Conservation (phyloP, 2,888 invertebrate genomes). For the Steinernema hermaphroditum region DNA sequence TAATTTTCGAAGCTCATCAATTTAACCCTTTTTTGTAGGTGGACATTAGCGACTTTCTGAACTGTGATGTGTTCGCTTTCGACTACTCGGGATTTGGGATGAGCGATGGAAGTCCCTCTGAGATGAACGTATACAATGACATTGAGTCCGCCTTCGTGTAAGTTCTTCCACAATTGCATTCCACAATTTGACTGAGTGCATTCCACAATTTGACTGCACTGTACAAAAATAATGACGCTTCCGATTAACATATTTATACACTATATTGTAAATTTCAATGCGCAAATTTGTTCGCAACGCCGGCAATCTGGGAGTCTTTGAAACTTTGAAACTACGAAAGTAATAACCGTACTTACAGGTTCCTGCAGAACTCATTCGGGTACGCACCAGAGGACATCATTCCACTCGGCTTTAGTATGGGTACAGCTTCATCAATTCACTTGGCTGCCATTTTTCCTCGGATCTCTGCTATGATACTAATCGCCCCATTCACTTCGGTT, state of each 20-base stretch:
- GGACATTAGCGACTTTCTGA: slow-evolving; percentile 51
- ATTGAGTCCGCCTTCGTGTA: slow-evolving; percentile 43
- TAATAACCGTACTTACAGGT: too few species aligned
- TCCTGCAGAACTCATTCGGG: slow-evolving; percentile 41
- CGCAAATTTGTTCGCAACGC: too few species aligned
- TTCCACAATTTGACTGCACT: background rate
- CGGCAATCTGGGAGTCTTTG: too few species aligned
- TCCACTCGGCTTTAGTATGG: slow-evolving; percentile 45
- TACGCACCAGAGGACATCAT: slow-evolving; percentile 45
- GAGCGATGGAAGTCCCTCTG: slow-evolving; percentile 44
- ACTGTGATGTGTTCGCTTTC: slow-evolving; percentile 48
- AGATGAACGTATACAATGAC: slow-evolving; percentile 42
- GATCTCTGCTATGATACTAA: slow-evolving; percentile 45
- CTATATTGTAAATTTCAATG: too few species aligned
- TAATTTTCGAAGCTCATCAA: too few species aligned
- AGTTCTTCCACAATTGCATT: background rate
- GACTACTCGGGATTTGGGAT: slow-evolving; percentile 53
- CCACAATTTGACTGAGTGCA: background rate
- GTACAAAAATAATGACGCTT: too few species aligned
- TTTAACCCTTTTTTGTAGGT: too few species aligned
- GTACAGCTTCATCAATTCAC: background rate
- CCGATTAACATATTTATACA: too few species aligned
- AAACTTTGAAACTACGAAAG: too few species aligned
- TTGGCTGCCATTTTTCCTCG: slow-evolving; percentile 29
- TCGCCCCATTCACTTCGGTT: slow-evolving; percentile 54